Evolutionary conservation across 2,888 invertebrate species (phyloP).

Genomic region (Pyrochroa serraticornis): DNA sequence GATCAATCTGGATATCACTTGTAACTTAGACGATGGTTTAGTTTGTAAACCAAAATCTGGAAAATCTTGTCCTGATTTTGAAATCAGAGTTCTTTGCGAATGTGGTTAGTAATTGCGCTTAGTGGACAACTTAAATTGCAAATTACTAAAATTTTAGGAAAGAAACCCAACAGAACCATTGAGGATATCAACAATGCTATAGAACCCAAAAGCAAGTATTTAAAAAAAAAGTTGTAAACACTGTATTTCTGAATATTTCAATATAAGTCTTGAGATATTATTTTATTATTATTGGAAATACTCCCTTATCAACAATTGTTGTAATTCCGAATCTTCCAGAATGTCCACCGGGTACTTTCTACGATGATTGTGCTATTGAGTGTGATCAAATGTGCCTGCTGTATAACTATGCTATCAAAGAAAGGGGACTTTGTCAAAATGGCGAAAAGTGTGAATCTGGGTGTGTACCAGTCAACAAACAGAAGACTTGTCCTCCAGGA

Average conservation of each 20-base stretch:
- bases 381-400: constrained; percentile 76
- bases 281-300: too few species aligned
- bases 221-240: too few species aligned
- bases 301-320: not conserved
- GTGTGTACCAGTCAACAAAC: constrained; percentile 46
- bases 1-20: constrained; percentile 76
- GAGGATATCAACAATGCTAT: too few species aligned
- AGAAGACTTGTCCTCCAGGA: constrained; percentile 62
- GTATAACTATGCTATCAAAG: constrained; percentile 60
- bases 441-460: constrained; percentile 56
- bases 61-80: constrained; percentile 76
- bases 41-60: constrained; percentile 62
- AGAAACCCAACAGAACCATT: too few species aligned
- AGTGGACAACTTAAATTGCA: too few species aligned
- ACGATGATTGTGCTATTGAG: constrained; percentile 72
- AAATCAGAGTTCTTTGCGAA: constrained; percentile 76
- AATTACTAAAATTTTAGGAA: too few species aligned
- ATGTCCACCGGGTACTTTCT: constrained; percentile 61
- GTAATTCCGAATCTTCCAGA: constrained; percentile 2
- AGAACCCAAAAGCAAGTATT: too few species aligned
- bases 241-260: too few species aligned
- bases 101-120: constrained; percentile 63
- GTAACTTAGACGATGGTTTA: constrained; percentile 75
- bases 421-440: constrained; percentile 57
- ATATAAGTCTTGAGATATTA: constrained; percentile 14